Evolutionary conservation across 2,888 invertebrate species (phyloP), one percentile per base, ranked within the genome.

Genomic region (Megastigmus dorsalis): DNA sequence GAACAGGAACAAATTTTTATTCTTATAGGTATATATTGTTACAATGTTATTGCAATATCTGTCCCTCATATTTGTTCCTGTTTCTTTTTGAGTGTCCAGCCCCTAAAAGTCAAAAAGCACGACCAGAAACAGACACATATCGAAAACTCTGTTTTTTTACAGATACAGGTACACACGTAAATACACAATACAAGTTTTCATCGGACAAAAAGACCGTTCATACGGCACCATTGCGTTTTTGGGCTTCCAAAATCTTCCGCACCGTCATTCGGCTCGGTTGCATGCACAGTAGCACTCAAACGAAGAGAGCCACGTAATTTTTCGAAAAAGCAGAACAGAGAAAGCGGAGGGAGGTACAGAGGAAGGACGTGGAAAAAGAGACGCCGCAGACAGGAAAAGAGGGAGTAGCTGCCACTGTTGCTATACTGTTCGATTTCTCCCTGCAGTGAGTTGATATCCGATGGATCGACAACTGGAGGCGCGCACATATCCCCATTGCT

Each of bases 371-470:
- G n/a, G 15, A 33, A 33, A 62, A 60, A 45, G 18, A 38, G 10
- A 59, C 26, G n/a, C 30, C 3, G 48, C 15, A 15, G 9, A 6
- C n/a, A 9, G n/a, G n/a, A 38, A 59, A 6, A 50, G 36, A 15
- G 36, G 23, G 15, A 23, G 45, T 54, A 36, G 28, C 2, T 36
- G 41, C 28, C 33, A 41, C 66, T n/a, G n/a, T n/a, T n/a, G n/a
- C n/a, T n/a, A n/a, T n/a, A n/a, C n/a, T n/a, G n/a, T n/a, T 60
- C 52, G 59, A 65, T 65, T 65, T 72, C 57, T 71, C 57, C 63
- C 41, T 20, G 26, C 48, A n/a, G n/a, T n/a, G 36, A 70, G 55
- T 48, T 54, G 50, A 72, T 73, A 66, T 54, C 66, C 41, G 45
- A 60, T 54, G 43, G 52, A 72, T 66, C 59, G 72, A 66, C 57